Percentiles rank a stretch among this genome's conserved stretches.
phyloP scores from a whole-genome alignment of 2,888 invertebrate species.

The Athalia cordata region DNA sequence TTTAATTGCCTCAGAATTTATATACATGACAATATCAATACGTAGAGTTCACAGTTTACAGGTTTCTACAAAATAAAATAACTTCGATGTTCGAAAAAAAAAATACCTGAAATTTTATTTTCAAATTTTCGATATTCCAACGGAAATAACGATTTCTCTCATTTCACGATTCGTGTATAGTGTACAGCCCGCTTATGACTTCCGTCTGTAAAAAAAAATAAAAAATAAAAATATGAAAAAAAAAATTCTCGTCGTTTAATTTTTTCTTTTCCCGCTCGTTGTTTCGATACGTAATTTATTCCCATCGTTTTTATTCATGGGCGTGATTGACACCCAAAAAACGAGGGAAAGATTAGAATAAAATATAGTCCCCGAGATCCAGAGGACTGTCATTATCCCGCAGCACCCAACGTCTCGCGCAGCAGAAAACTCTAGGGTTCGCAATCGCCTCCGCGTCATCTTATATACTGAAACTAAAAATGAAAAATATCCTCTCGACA shows the following conservation, averaged over 20 bases:
- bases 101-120: not conserved
- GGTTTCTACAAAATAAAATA: no score
- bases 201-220: not conserved
- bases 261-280: no score
- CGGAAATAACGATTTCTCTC: no score
- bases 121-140: not conserved
- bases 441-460: not conserved
- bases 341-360: not conserved
- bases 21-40: no score
- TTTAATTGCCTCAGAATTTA: no score
- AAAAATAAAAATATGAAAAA: not conserved
- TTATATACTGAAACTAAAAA: not conserved
- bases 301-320: constrained; percentile 1
- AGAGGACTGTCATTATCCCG: constrained; percentile 5
- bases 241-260: no score
- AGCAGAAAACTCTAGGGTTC: not conserved
- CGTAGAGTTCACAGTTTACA: no score
- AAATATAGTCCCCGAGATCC: constrained; percentile 10
- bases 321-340: not conserved
- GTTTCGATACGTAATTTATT: not conserved
- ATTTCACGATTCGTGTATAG: no score
- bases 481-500: not conserved
- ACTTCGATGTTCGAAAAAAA: not conserved
- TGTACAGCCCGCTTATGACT: no score
- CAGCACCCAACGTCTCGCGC: not conserved